phyloP scores from a whole-genome alignment of 1,140 invertebrate species.

The Zaprionus ornatus region DNA sequence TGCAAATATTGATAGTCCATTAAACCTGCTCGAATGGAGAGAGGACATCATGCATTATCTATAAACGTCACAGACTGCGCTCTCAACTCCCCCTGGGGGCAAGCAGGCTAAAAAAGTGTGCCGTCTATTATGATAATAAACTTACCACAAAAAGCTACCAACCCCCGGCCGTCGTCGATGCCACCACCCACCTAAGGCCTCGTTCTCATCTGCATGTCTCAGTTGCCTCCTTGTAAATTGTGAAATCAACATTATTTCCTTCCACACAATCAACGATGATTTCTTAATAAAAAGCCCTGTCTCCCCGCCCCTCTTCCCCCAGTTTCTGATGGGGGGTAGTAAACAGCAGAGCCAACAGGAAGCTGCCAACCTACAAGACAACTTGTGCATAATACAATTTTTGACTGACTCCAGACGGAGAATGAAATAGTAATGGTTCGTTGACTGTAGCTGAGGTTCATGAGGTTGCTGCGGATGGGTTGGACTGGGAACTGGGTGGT shows the following conservation, averaged over 20 bases:
- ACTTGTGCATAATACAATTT: slow-evolving; percentile 79
- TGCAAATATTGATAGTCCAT: slow-evolving; percentile 28
- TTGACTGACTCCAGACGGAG: slow-evolving; percentile 58
- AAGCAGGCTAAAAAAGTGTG: slow-evolving; percentile 52
- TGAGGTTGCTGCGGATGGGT: slow-evolving; percentile 10
- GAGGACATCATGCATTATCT: slow-evolving; percentile 53
- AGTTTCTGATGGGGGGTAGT: slow-evolving; percentile 14
- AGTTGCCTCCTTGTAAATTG: slow-evolving; percentile 60
- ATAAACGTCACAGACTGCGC: slow-evolving; percentile 62
- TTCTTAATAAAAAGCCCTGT: slow-evolving; percentile 76
- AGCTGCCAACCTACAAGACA: slow-evolving; percentile 41
- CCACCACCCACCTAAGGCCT: neutral
- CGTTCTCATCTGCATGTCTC: slow-evolving; percentile 36
- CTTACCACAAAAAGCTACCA: slow-evolving; percentile 59
- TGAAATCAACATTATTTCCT: slow-evolving; percentile 81
- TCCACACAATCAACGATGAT: slow-evolving; percentile 82
- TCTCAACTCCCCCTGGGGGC: neutral
- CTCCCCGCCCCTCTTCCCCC: neutral
- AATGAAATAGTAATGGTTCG: slow-evolving; percentile 77
- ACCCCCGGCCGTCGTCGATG: slow-evolving; percentile 15
- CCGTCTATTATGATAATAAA: slow-evolving; percentile 78
- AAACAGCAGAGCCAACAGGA: slow-evolving; percentile 34
- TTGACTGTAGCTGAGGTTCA: slow-evolving; percentile 56
- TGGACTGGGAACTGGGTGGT: slow-evolving; percentile 7
- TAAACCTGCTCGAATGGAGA: slow-evolving; percentile 56